Conservation (phyloP, 2,888 invertebrate species). For the Meteorus cinctellus region DNA sequence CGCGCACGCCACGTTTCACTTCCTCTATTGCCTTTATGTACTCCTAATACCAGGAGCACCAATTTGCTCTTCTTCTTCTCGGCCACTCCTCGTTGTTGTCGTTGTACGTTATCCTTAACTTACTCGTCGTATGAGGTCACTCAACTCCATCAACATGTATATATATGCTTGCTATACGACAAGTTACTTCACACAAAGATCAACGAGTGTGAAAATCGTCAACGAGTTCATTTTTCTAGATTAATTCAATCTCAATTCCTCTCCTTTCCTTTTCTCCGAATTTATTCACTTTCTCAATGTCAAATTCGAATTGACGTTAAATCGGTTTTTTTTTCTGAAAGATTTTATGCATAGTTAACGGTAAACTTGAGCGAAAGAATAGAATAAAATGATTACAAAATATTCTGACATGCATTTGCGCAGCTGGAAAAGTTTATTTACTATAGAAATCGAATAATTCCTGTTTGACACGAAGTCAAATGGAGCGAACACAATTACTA, state of each 20-base stretch:
- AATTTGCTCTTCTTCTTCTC: constrained; percentile 78
- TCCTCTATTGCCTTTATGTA: constrained; percentile 75
- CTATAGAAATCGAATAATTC: not conserved
- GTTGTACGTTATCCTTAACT: constrained; percentile 22
- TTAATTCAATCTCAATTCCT: not conserved
- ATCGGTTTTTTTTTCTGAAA: not conserved
- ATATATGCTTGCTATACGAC: constrained; percentile 1
- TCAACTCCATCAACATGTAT: constrained; percentile 36
- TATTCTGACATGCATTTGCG: not conserved
- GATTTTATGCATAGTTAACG: not conserved
- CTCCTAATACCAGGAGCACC: constrained; percentile 76
- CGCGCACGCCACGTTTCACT: constrained; percentile 56
- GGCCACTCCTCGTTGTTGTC: constrained; percentile 75
- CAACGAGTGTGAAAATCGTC: not conserved
- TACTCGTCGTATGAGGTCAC: constrained; percentile 36
- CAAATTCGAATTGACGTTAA: no score
- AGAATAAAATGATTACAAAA: not conserved
- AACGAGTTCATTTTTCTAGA: not conserved
- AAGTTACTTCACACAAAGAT: constrained; percentile 18
- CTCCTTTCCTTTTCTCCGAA: not conserved
- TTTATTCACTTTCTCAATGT: not conserved
- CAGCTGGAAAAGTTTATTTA: not conserved
- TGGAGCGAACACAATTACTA: not conserved
- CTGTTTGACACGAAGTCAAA: not conserved
- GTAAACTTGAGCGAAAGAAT: not conserved